Evolutionary conservation across 2,888 invertebrate species (phyloP), one percentile per base, ranked within the genome.

Genomic region (Stenchaetothrips biformis): DNA sequence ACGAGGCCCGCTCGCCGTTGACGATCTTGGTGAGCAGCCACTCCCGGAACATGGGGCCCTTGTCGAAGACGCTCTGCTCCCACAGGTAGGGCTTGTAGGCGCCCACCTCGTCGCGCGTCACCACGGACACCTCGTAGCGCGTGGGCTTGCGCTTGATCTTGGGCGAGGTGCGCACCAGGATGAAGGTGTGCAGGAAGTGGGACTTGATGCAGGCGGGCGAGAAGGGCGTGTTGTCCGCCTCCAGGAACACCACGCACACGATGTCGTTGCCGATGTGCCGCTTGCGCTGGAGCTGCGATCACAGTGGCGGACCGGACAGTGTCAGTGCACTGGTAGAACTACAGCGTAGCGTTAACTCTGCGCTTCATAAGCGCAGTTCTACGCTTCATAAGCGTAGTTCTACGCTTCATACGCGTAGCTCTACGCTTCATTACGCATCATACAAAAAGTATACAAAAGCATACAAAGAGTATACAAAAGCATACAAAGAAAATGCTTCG

Each of bases 81-180:
- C 96, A 96, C 80, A 97, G 90, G 88, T 97, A 97, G 62, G 97
- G 97, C 87, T 97, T 97, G 89, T 96, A 97, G 83, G 97, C 97
- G 77, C 96, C 96, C 74, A 97, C 97, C 89, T 97, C 97, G 87
- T 97, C 97, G 82, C 97, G 90, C 27, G 96, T 96, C 80, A 97
- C 97, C 74, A 97, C 96, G 0, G 95, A 95, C 79, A 96, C 95
- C 88, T 96, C 95, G 87, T 96, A 96, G 84, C 94, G 90, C 21
- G 95, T 95, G 48, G 95, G 94, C 85, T 95, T 93, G 83, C 95
- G 90, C 86, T 95, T 95, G 85, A 94, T 94, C 84, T 94, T 91
- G 0, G 96, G 95, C 84, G 95, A 95, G 81, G 95, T 95, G 85
- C 95, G 91, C 67, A 97, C 96, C 84, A 96, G 89, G 86, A 97